Evolutionary conservation across 1,140 invertebrate species (phyloP), one percentile per base, ranked within the genome.

Genomic region (Bactericera cockerelli): DNA sequence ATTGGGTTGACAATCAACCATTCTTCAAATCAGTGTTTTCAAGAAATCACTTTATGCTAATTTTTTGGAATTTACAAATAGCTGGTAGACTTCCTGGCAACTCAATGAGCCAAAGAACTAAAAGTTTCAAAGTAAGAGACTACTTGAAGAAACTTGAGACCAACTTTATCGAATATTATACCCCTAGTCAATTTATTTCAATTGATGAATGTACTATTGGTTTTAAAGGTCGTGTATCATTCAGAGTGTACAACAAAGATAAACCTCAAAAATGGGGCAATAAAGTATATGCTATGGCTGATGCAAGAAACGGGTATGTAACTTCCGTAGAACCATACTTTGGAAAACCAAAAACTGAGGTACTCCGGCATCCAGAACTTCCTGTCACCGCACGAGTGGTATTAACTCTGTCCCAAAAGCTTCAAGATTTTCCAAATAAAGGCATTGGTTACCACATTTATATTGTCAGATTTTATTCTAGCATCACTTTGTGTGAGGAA

Each of bases 101-200:
- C 11, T 19, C n/a, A 3, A 21, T 38, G 21, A 14, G 49, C 16
- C 42, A 19, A 4, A 11, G 26, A 2, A 56, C 59, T 36, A 31
- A 60, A 56, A 25, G 54, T 59, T 59, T 21, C 26, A 60, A 42
- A 58, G 26, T 60, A 3, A 26, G 39, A 2, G 2, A 8, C 2
- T 60, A 56, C 25, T 55, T 56, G 4, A 55, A 60, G 19, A 26
- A 60, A 36, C 33, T 36, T 11, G 33, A 36, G 16, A 36, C 10
- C 2, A 60, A 60, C 26, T 60, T 56, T 39, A 60, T 13, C 21
- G n/a, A 60, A 53, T 58, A 58, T 58, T 60, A 28, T 60, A 14
- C 39, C 4, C 59, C 59, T 1, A 2, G 21, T 3, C 31, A 60
- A 28, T 3, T 56, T 2, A 36, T 60, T 2, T 26, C 21, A 26